Evolutionary conservation across 2,888 invertebrate species (phyloP).

Genomic region (Orthosia gothica): DNA sequence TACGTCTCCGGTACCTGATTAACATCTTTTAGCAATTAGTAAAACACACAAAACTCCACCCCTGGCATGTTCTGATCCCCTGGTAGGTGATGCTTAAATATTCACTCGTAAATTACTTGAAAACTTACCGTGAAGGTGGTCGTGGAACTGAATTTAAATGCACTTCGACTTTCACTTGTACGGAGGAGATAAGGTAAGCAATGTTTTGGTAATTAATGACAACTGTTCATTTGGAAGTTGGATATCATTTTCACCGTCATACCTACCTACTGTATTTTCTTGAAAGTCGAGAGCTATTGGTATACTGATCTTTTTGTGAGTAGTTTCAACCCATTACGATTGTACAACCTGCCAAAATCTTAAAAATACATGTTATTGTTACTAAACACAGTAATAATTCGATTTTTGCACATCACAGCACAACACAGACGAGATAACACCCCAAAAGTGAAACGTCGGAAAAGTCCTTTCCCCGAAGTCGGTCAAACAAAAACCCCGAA

Average conservation of each 20-base stretch:
- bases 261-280: neutral
- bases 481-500: conserved; percentile 67
- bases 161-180: conserved; percentile 82
- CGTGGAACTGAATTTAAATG: conserved; percentile 85
- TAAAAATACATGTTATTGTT: too few species aligned
- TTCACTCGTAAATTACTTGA: conserved; percentile 90
- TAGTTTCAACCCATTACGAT: too few species aligned
- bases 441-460: conserved; percentile 2
- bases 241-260: neutral
- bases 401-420: neutral
- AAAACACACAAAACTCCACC: conserved; percentile 93
- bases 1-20: conserved; percentile 88
- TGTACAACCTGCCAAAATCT: too few species aligned
- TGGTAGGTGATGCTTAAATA: conserved; percentile 91
- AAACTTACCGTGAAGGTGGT: conserved; percentile 90
- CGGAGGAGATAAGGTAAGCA: conserved; percentile 80
- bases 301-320: too few species aligned
- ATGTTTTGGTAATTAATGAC: conserved; percentile 73
- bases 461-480: conserved; percentile 46
- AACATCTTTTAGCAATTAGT: conserved; percentile 93
- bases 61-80: conserved; percentile 90
- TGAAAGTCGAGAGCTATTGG: neutral
- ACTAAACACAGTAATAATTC: neutral
- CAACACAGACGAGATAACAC: neutral
- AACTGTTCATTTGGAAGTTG: conserved; percentile 22